phyloP scores from a whole-genome alignment of 2,797 vertebrate species.

The Neosalanx taihuensis region DNA sequence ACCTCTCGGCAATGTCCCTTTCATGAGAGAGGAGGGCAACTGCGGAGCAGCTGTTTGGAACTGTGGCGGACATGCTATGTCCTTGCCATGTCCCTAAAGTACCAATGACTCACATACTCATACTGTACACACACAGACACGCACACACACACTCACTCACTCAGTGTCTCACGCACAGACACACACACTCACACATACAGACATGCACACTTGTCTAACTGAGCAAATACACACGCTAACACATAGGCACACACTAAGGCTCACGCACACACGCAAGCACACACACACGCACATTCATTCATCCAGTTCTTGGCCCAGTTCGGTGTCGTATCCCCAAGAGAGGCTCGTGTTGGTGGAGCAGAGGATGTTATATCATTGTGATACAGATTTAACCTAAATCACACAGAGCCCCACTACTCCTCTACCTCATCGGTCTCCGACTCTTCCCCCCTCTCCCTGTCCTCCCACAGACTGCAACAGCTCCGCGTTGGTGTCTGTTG shows the following conservation, averaged over 20 bases:
- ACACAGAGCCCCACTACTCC: slow-evolving; percentile 11
- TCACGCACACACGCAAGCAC: slow-evolving; percentile 25
- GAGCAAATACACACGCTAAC: background rate
- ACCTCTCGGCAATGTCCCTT: slow-evolving; percentile 57
- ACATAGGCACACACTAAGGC: slow-evolving; percentile 28
- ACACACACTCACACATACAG: slow-evolving; percentile 29
- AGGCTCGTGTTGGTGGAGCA: slow-evolving; percentile 25
- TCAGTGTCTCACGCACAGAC: slow-evolving; percentile 23
- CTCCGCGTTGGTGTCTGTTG: slow-evolving; percentile 10
- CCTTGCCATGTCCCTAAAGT: slow-evolving; percentile 8
- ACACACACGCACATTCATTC: slow-evolving; percentile 9
- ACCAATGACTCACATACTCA: slow-evolving; percentile 46
- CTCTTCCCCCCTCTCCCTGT: slow-evolving; percentile 9
- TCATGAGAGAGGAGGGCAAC: slow-evolving; percentile 68
- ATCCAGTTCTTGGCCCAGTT: slow-evolving; percentile 35
- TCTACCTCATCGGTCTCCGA: background rate
- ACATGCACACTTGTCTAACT: slow-evolving; percentile 7
- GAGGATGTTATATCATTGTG: slow-evolving; percentile 10
- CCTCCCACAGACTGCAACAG: background rate
- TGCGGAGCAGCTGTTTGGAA: slow-evolving; percentile 70
- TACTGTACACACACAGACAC: slow-evolving; percentile 23
- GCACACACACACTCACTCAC: slow-evolving; percentile 24
- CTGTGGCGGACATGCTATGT: slow-evolving; percentile 54
- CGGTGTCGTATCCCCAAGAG: slow-evolving; percentile 16
- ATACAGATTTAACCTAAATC: slow-evolving; percentile 16